A percentile compares a stretch with the other conserved stretches of the same genome.
phyloP scores from a whole-genome alignment of 2,113 vertebrate species.

The Echinops telfairi region DNA sequence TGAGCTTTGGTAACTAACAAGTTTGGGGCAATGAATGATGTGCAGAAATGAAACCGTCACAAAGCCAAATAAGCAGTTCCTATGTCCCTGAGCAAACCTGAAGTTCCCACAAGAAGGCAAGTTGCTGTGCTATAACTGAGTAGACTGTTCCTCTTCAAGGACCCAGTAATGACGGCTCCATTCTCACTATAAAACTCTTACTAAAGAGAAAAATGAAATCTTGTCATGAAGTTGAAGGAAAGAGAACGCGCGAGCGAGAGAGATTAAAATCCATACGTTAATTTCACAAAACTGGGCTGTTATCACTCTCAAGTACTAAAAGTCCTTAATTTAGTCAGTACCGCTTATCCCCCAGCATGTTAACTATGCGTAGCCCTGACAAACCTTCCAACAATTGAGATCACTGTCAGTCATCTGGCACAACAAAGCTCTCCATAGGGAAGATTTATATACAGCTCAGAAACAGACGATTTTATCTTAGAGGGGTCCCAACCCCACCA shows the following conservation, averaged over 20 bases:
- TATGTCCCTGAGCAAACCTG: constrained; percentile 23
- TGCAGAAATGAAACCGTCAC: constrained; percentile 51
- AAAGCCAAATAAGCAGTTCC: constrained; percentile 57
- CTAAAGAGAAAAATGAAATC: background rate
- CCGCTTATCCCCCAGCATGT: constrained; percentile 57
- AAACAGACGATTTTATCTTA: constrained; percentile 26
- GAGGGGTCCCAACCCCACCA: background rate
- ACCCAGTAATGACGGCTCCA: background rate
- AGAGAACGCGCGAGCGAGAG: background rate
- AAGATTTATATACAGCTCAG: constrained; percentile 67
- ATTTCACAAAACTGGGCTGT: constrained; percentile 43
- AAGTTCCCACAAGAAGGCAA: background rate
- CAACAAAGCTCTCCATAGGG: constrained; percentile 20
- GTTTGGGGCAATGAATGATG: constrained; percentile 4
- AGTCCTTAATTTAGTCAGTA: constrained; percentile 29
- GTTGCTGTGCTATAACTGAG: background rate
- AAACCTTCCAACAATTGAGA: constrained; percentile 68
- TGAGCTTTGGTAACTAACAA: background rate
- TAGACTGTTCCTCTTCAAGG: background rate
- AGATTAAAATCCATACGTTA: background rate
- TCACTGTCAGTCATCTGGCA: constrained; percentile 67
- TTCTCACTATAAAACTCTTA: constrained; percentile 5
- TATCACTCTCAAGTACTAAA: constrained; percentile 45
- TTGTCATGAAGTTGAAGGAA: background rate
- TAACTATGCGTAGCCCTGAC: constrained; percentile 39